Conservation (phyloP, 2,888 invertebrate genomes). For the Nebria brevicollis region DNA sequence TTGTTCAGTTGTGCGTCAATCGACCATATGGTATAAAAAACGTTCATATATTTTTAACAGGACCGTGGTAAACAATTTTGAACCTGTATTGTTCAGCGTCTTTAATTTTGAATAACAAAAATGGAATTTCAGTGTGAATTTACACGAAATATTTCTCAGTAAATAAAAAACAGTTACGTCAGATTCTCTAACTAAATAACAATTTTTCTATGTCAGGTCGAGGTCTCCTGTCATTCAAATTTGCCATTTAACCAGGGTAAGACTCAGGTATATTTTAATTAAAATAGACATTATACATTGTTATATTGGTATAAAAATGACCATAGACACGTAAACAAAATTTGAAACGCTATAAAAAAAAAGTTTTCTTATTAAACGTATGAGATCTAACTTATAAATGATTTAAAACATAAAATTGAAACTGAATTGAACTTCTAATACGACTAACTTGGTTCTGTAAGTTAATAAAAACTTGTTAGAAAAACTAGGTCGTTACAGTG, state of each 20-base stretch:
- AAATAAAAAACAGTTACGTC: not conserved
- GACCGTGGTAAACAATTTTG: not conserved
- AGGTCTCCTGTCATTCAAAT: constrained; percentile 17
- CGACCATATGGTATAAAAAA: not conserved
- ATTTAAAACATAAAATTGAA: not conserved
- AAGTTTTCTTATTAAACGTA: too few species aligned
- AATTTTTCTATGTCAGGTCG: constrained; percentile 20
- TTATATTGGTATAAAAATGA: not conserved
- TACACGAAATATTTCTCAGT: not conserved
- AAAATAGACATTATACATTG: not conserved
- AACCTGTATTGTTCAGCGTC: not conserved
- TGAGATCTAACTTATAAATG: too few species aligned
- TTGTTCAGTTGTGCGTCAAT: not conserved
- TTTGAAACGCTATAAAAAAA: not conserved
- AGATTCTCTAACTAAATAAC: not conserved
- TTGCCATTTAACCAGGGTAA: not conserved
- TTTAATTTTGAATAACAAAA: not conserved
- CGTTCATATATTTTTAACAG: not conserved
- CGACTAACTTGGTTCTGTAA: not conserved
- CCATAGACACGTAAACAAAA: not conserved
- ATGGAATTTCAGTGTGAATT: not conserved
- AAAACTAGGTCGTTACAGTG: not conserved
- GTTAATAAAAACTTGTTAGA: not conserved
- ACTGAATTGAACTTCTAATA: not conserved
- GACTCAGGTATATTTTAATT: not conserved